A percentile compares a stretch with the other conserved stretches of the same genome.
Conservation (phyloP, 2,888 invertebrate genomes). For the Latrodectus hesperus region DNA sequence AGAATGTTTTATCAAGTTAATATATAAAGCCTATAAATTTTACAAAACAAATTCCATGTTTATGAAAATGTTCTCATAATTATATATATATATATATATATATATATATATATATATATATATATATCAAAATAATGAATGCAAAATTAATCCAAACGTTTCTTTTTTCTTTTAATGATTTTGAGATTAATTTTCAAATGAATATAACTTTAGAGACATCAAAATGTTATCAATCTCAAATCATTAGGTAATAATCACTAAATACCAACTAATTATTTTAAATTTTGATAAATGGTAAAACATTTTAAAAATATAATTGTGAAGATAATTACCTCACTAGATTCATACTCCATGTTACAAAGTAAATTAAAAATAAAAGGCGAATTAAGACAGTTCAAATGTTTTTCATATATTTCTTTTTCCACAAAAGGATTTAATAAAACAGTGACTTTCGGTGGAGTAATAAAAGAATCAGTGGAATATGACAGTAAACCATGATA, state of each 20-base stretch:
- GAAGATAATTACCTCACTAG: conserved; percentile 70
- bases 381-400: conserved; percentile 50
- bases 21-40: no score
- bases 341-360: conserved; percentile 72
- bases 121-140: no score
- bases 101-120: no score
- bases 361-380: conserved; percentile 71
- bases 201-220: no score
- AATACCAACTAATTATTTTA: not conserved
- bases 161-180: not conserved
- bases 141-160: no score
- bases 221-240: not conserved
- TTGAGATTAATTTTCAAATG: not conserved
- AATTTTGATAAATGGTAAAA: no score
- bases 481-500: conserved; percentile 61
- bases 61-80: no score
- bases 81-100: no score
- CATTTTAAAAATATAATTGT: not conserved
- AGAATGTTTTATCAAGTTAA: no score
- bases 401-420: conserved; percentile 30
- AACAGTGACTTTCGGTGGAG: conserved; percentile 23
- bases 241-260: not conserved
- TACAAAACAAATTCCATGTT: no score
- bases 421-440: conserved; percentile 21
- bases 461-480: conserved; percentile 3